These are phyloP conservation scores for Acomys russatus DNA, from an alignment of 2,797 vertebrate genomes.

Conservation along the genomic window DNA sequence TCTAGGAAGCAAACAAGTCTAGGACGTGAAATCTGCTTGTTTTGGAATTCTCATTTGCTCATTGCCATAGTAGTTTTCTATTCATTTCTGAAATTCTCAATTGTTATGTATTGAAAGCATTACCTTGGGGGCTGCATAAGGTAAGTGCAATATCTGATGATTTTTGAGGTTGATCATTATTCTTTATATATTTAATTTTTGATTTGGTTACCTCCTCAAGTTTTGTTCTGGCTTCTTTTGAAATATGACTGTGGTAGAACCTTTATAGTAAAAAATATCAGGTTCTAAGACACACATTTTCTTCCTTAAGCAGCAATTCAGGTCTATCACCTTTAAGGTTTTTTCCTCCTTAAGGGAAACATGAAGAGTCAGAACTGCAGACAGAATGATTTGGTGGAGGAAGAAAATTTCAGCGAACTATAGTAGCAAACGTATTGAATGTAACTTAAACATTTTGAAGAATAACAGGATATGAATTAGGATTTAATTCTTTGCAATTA, in stretches of 20 bases:
- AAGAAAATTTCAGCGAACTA: constrained; percentile 73
- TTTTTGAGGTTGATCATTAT: neutral
- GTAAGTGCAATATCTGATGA: neutral
- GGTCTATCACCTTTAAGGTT: neutral
- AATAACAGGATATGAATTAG: constrained; percentile 78
- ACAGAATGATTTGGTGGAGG: constrained; percentile 73
- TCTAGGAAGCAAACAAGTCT: neutral
- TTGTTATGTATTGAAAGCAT: neutral
- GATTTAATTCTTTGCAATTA: constrained; percentile 58
- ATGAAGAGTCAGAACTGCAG: constrained; percentile 63
- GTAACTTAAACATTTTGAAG: constrained; percentile 69
- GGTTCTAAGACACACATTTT: neutral
- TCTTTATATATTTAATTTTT: neutral
- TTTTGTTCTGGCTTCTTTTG: neutral
- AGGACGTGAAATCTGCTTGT: neutral
- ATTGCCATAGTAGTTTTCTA: neutral
- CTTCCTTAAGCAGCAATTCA: constrained; percentile 1
- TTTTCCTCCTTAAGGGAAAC: neutral
- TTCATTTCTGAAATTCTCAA: constrained; percentile 7
- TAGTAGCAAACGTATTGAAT: constrained; percentile 74
- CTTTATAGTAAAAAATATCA: constrained; percentile 19
- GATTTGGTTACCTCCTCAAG: neutral
- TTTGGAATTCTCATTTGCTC: neutral
- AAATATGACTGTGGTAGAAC: neutral
- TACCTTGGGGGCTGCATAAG: neutral